Evolutionary conservation across 2,888 invertebrate genomes (phyloP).

Genomic region (Limenitis camilla): DNA sequence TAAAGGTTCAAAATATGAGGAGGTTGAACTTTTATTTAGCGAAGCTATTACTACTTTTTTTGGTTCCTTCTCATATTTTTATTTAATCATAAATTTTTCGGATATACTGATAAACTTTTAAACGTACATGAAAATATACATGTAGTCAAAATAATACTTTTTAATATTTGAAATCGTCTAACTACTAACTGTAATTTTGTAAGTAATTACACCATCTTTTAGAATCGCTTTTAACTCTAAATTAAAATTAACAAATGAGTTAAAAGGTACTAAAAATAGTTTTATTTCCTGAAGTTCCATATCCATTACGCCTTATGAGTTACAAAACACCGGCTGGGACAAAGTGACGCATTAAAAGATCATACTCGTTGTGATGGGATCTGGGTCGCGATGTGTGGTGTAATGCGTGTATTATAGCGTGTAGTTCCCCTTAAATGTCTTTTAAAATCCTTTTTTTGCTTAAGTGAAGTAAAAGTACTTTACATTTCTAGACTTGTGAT

Average conservation of each 20-base stretch:
- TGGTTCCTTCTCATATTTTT: no score
- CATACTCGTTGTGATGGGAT: conserved; percentile 38
- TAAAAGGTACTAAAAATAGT: conserved; percentile 18
- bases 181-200: neutral
- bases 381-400: conserved; percentile 30
- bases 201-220: conserved; percentile 5
- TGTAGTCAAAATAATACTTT: neutral
- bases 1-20: neutral
- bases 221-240: conserved; percentile 1
- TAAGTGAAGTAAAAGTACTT: no score
- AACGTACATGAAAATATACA: no score
- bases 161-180: neutral
- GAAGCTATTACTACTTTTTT: no score
- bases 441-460: neutral
- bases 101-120: no score
- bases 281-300: conserved; percentile 16
- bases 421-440: conserved; percentile 7
- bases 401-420: conserved; percentile 37
- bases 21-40: no score
- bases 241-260: conserved; percentile 13
- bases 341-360: conserved; percentile 54
- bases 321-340: conserved; percentile 38
- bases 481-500: no score
- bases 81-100: no score
- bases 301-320: conserved; percentile 35